Conservation (phyloP, 1,140 invertebrate species). For the Drosophila orena region DNA sequence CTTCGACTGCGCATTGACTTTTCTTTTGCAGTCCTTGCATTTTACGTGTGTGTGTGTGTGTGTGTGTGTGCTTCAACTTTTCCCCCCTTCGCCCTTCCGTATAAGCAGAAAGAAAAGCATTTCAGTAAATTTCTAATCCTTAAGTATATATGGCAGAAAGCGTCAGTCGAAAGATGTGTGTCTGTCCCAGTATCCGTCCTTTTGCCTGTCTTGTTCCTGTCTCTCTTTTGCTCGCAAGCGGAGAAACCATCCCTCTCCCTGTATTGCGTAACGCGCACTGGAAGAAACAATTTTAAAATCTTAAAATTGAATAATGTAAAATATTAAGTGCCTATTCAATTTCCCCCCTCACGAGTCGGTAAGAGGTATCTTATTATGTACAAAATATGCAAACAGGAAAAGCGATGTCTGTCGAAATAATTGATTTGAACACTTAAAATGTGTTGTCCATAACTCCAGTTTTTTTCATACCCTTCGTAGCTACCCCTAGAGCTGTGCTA, state of each 20-base stretch:
- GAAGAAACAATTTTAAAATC: neutral
- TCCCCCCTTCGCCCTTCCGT: conserved; percentile 12
- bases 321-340: no score
- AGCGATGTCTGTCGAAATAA: no score
- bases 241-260: neutral
- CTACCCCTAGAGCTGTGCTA: no score
- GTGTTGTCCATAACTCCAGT: no score
- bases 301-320: no score
- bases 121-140: conserved; percentile 84
- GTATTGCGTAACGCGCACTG: conserved; percentile 47
- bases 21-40: conserved; percentile 80
- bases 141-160: conserved; percentile 82
- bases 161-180: conserved; percentile 65
- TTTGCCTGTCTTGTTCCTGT: conserved; percentile 26
- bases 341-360: no score
- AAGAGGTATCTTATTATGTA: neutral
- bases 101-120: conserved; percentile 68
- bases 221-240: neutral
- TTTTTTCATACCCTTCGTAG: no score
- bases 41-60: conserved; percentile 75
- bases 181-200: conserved; percentile 32
- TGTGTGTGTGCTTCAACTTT: conserved; percentile 73
- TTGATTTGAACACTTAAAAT: no score
- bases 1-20: conserved; percentile 81
- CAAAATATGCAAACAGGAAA: neutral